Evolutionary conservation across 2,113 vertebrate genomes (phyloP).

Genomic region (Macquaria australasica): DNA sequence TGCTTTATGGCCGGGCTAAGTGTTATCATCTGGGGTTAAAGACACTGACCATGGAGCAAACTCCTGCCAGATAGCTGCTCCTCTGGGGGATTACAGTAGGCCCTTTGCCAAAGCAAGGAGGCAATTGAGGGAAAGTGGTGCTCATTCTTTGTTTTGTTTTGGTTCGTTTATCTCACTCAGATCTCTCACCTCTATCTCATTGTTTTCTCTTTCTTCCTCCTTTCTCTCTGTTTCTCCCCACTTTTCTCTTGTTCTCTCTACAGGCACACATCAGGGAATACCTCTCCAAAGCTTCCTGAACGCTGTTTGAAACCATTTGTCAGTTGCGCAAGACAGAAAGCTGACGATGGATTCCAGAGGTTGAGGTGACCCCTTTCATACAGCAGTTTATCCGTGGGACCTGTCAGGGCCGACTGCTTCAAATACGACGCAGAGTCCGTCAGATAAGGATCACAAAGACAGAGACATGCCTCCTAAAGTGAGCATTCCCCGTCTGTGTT

Average conservation of each 20-base stretch:
- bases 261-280: conserved; percentile 63
- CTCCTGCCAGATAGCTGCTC: conserved; percentile 77
- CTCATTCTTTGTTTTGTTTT: conserved; percentile 66
- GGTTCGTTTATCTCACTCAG: conserved; percentile 63
- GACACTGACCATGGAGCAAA: conserved; percentile 81
- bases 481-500: conserved; percentile 71
- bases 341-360: conserved; percentile 80
- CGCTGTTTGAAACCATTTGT: conserved; percentile 78
- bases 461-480: conserved; percentile 74
- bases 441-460: conserved; percentile 82
- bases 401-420: conserved; percentile 69
- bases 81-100: conserved; percentile 81
- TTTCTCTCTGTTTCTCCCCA: conserved; percentile 18
- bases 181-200: conserved; percentile 42
- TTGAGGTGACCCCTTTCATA: conserved; percentile 75
- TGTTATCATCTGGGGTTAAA: conserved; percentile 86
- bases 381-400: conserved; percentile 73
- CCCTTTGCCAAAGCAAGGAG: conserved; percentile 56
- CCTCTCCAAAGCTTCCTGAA: conserved; percentile 60
- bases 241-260: conserved; percentile 15
- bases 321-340: conserved; percentile 74
- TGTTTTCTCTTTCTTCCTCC: not conserved
- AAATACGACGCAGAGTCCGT: conserved; percentile 71
- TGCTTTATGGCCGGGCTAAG: conserved; percentile 84
- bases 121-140: conserved; percentile 67